Evolutionary conservation across 2,888 invertebrate genomes (phyloP).

Genomic region (Himalopsyche tibetana): DNA sequence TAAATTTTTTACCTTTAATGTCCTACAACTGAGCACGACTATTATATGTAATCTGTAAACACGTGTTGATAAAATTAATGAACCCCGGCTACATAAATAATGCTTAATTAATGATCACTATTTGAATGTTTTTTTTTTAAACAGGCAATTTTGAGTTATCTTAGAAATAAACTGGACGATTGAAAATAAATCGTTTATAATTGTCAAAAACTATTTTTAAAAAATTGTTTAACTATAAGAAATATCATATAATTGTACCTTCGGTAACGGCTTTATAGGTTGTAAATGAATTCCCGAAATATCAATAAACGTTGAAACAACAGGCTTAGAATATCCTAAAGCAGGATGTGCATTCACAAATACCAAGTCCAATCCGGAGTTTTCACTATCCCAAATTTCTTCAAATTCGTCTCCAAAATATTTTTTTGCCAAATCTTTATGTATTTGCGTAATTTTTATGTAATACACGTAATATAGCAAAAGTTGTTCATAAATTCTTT

Average conservation of each 20-base stretch:
- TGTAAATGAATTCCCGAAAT: conserved; percentile 60
- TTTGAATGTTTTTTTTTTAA: no score
- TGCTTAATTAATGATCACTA: no score
- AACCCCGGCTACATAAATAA: no score
- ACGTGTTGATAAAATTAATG: no score
- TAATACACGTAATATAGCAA: background rate
- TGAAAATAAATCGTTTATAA: no score
- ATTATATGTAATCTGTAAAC: no score
- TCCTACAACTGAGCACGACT: no score
- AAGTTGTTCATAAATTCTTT: background rate
- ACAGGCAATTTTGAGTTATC: no score
- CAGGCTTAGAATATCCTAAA: conserved; percentile 51
- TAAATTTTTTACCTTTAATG: no score
- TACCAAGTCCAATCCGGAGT: conserved; percentile 41
- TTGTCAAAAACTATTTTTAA: no score
- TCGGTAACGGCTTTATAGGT: conserved; percentile 54
- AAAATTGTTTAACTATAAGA: background rate
- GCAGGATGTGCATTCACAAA: conserved; percentile 57
- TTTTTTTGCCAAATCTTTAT: background rate
- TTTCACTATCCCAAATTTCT: background rate
- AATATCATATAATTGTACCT: background rate
- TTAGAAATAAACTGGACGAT: no score
- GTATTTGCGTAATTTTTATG: background rate
- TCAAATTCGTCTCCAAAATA: background rate
- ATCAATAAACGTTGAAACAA: conserved; percentile 53